Base-by-base conservation (phyloP, 2,888 invertebrate species). In the Lasioglossum figueresi region DNA sequence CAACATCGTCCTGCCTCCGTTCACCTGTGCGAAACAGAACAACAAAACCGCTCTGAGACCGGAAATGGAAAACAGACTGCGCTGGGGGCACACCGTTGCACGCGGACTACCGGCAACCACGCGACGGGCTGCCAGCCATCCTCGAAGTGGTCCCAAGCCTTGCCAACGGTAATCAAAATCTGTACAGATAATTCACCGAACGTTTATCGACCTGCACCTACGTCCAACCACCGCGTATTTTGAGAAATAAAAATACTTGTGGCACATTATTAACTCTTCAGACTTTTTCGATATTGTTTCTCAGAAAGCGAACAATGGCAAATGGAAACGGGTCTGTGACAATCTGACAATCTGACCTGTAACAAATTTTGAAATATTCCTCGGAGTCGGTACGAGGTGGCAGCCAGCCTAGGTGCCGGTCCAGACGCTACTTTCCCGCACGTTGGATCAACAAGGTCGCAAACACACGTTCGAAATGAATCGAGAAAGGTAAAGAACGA, bases 1-100 rank as follows among this genome's bases (percentile, higher is more conserved):
- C 95, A 97, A 96, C 97, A 97, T 97, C 90, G 89, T 93, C 87
- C 87, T 88, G 85, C 79, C 79, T 76, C 84, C 84, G 81, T 88
- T 88, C 80, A 88, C 86, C 88, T 91, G 90, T 76, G 71, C 37
- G 79, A 86, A 73, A 70, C 70, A 70, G 40, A 79, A 71, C 79
- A 84, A 37, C 59, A 66, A 63, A 16, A n/a, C 48, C 34, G 63
- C 52, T 68, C 73, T 77, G 14, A 40, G 16, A 59, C 31, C 66
- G 72, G 72, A 83, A 76, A 37, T 23, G 74, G 19, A 48, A 72
- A 82, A 71, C 45, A 37, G n/a, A 34, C 48, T 52, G 79, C 48
- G 34, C 34, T 37, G 31, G 45, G 10, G 71, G 77, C 45, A 78
- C 63, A 5, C 2, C 70, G 63, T 16, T 31, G 31, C 16, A 27